Evolutionary conservation across 2,113 vertebrate genomes (phyloP), one percentile per base, ranked within the genome.

Genomic region (Callionymus lyra): DNA sequence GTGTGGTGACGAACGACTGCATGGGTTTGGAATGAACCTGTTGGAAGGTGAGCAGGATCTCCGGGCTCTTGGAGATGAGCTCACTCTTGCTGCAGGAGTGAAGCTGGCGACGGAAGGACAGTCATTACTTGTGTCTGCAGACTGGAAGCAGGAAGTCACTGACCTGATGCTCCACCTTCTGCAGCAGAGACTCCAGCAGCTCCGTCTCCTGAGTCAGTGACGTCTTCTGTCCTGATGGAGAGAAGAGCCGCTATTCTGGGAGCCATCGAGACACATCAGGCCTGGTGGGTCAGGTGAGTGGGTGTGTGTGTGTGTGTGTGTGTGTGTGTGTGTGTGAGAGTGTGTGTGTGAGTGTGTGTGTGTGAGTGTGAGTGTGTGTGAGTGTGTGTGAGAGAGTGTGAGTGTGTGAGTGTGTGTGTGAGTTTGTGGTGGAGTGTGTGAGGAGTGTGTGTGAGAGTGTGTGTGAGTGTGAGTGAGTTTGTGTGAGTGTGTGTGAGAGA

Each of bases 31-130:
- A 78, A 64, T 99, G 94, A 48, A 99, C 95, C 85, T 98, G 95
- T 85, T 99, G 95, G 80, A 98, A 99, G 94, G 98, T 99, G 82
- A 96, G 93, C 58, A 98, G 85, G 80, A 99, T 99, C 86, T 97
- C 94, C 1, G 93, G 89, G 38, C 95, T 98, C 62, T 98, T 98
- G 39, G 89, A 87, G 59, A 99, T 99, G 64, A 99, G 74, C 44
- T 99, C 95, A 15, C 93, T 98, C 80, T 99, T 99, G 76, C 94
- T 98, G 82, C 94, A 99, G 0, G 93, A 99, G 12, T 93, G 88
- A 56, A 99, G 78, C 95, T 99, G 55, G 9, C 34, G 2, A 49
- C 27, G 34, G 5, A 2, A 48, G 4, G 10, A 39, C 13, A 39
- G 37, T 1, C 37, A 27, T 8, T 5, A 27, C 8, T 5, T 27